Base-by-base conservation (phyloP, 2,113 vertebrate species). In the Urocitellus parryii region DNA sequence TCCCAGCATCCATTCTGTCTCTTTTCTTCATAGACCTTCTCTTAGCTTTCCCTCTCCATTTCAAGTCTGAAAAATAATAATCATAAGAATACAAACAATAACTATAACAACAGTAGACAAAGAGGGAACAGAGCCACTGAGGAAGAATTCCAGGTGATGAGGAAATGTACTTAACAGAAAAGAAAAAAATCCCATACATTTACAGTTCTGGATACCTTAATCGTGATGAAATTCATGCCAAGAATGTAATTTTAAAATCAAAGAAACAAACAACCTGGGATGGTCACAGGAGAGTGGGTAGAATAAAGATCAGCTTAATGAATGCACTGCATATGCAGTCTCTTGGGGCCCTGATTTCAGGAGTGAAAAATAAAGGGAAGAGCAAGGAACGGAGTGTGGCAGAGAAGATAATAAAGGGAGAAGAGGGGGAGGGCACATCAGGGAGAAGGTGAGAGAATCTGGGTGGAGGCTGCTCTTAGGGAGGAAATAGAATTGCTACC, bases 231-330 rank as follows among this genome's bases (percentile, higher is more conserved):
- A 94, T 93, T 96, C 45, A 87, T 85, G 29, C 61, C 20, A 83
- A 78, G 67, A 58, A 90, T 95, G 70, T n/a, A 84, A 96, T 90
- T 92, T 92, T 89, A 94, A 90, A 96, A 85, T 88, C 58, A 96
- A 95, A 93, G 79, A 80, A 68, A 58, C 67, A 81, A 77, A 65
- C 58, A 90, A 76, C 22, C 5, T 84, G 51, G 42, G 37, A 77
- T 88, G 67, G 32, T 68, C 68, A 83, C 61, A 85, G 77, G 34
- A 68, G 65, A 95, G 39, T 39, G 48, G 58, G 74, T 42, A 68
- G 77, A 88, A 74, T 68, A 68, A 93, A 93, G 68, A 91, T 88
- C 39, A 68, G 63, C 7, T 74, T 96, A 68, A 88, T 85, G n/a
- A 90, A 53, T 90, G 53, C 13, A 51, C 63, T 0, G 6, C 17